phyloP scores from a whole-genome alignment of 2,797 vertebrate genomes.

The Sebastiscus tertius region DNA sequence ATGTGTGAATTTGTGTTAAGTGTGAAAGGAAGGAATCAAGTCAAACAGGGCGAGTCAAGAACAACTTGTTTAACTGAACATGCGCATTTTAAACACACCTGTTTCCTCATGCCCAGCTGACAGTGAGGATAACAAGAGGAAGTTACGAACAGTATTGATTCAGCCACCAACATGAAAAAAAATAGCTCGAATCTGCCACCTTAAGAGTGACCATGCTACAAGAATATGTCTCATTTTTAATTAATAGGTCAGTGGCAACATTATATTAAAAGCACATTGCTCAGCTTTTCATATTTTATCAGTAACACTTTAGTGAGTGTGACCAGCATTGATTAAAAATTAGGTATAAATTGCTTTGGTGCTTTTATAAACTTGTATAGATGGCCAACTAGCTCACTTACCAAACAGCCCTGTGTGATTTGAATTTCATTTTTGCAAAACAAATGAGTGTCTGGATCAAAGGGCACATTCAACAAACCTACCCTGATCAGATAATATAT shows the following conservation, averaged over 20 bases:
- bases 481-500: background rate
- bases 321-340: background rate
- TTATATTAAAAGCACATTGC: background rate
- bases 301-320: background rate
- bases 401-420: background rate
- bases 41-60: slow-evolving; percentile 40
- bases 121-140: background rate
- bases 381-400: background rate
- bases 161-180: background rate
- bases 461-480: background rate
- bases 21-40: background rate
- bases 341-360: background rate
- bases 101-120: background rate
- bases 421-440: slow-evolving; percentile 57
- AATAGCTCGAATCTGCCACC: too few species aligned
- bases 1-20: background rate
- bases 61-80: slow-evolving; percentile 68
- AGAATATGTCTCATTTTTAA: background rate
- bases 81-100: background rate
- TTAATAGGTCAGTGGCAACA: background rate
- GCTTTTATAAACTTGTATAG: background rate
- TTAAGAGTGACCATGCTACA: background rate
- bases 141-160: background rate
- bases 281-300: background rate
- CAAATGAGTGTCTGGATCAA: slow-evolving; percentile 36